Evolutionary conservation across 2,888 invertebrate genomes (phyloP).

Genomic region (Stomorhina lunata): DNA sequence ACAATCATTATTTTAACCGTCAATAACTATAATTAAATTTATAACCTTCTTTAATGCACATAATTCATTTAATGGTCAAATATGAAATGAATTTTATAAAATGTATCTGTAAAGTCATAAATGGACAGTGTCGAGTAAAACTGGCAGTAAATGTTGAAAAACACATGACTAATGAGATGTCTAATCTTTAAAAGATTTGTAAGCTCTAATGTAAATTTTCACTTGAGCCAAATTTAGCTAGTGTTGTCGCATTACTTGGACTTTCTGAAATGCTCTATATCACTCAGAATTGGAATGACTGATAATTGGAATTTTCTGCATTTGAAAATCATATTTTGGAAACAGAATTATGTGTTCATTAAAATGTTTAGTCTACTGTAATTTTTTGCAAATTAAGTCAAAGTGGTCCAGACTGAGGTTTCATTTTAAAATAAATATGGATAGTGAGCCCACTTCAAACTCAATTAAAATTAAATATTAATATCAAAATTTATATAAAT

Average conservation of each 20-base stretch:
- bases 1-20: conserved; percentile 31
- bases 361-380: background rate
- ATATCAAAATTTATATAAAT: conserved; percentile 15
- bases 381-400: background rate
- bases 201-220: no score
- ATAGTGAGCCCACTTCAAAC: background rate
- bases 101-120: no score
- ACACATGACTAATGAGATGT: no score
- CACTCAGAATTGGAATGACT: no score
- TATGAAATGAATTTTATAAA: conserved; percentile 19
- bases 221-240: no score
- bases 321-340: no score
- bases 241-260: no score
- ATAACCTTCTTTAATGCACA: conserved; percentile 21
- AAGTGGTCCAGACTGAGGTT: conserved; percentile 14
- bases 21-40: conserved; percentile 60
- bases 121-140: no score
- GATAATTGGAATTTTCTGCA: no score
- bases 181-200: no score
- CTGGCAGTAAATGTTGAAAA: no score
- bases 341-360: background rate
- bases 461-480: conserved; percentile 50
- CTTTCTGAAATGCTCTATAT: no score
- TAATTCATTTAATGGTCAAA: conserved; percentile 45
- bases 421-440: background rate